These are phyloP conservation scores for Huso huso DNA, from an alignment of 2,797 vertebrate genomes.

Conservation along the genomic window DNA sequence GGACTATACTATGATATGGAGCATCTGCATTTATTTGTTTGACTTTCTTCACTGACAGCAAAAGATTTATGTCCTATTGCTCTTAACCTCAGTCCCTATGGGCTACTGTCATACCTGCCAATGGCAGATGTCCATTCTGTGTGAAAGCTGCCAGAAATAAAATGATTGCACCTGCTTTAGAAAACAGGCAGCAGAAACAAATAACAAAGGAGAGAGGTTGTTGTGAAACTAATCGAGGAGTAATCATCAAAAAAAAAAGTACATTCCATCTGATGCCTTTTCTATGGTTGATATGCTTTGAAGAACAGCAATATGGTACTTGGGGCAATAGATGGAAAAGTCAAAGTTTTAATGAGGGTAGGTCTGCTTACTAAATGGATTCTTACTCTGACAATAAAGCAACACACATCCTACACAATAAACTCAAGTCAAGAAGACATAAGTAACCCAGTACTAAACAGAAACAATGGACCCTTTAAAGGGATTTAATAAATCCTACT, in stretches of 20 bases:
- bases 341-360: neutral
- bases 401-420: too few relatives aligned
- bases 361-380: neutral
- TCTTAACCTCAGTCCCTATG: neutral
- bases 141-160: neutral
- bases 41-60: neutral
- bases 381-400: too few relatives aligned
- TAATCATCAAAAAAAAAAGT: neutral
- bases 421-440: too few relatives aligned
- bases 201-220: neutral
- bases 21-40: slow-evolving; percentile 1
- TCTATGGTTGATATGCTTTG: neutral
- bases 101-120: neutral
- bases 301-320: neutral
- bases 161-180: neutral
- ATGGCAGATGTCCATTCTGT: slow-evolving; percentile 1
- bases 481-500: too few relatives aligned
- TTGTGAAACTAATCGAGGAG: neutral
- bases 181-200: neutral
- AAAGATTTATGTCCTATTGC: slow-evolving; percentile 1
- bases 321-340: neutral
- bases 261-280: neutral
- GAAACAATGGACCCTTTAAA: too few relatives aligned
- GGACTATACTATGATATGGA: neutral
- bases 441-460: too few relatives aligned